These are phyloP conservation scores for Rhamphomyia laevipes DNA, from an alignment of 2,888 invertebrate species.

Conservation along the genomic window DNA sequence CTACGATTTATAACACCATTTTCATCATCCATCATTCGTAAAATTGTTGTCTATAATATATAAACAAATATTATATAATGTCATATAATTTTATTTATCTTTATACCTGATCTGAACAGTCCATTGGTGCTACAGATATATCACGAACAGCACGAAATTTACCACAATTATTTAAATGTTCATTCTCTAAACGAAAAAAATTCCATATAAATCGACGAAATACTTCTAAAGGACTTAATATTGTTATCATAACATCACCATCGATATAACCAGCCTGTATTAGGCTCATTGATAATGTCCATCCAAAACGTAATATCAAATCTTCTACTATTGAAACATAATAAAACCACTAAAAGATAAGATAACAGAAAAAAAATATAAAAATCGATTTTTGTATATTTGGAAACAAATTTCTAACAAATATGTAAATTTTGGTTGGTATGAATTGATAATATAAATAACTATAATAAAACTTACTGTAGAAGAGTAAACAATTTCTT, in stretches of 20 bases:
- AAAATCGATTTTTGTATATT: background rate
- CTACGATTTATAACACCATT: constrained; percentile 35
- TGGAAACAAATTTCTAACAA: background rate
- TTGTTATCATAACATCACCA: constrained; percentile 52
- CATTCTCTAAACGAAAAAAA: constrained; percentile 80
- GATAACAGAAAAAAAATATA: constrained; percentile 6
- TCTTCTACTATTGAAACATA: constrained; percentile 77
- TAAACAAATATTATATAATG: background rate
- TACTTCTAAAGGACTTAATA: constrained; percentile 55
- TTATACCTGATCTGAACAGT: constrained; percentile 55
- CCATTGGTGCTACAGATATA: constrained; percentile 66
- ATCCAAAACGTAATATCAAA: constrained; percentile 62
- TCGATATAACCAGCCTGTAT: constrained; percentile 52
- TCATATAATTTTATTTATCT: background rate
- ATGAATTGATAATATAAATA: background rate
- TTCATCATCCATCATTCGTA: constrained; percentile 38
- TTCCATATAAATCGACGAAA: constrained; percentile 76
- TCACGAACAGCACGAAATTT: constrained; percentile 79
- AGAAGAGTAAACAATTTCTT: constrained; percentile 69
- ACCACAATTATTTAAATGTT: constrained; percentile 82
- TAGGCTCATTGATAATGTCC: constrained; percentile 61
- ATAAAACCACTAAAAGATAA: constrained; percentile 50
- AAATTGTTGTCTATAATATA: constrained; percentile 36
- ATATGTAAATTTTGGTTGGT: background rate
- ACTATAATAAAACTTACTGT: constrained; percentile 40